These are phyloP conservation scores for Sphyrna mokarran DNA, from an alignment of 2,113 vertebrate species.

Conservation along the genomic window DNA sequence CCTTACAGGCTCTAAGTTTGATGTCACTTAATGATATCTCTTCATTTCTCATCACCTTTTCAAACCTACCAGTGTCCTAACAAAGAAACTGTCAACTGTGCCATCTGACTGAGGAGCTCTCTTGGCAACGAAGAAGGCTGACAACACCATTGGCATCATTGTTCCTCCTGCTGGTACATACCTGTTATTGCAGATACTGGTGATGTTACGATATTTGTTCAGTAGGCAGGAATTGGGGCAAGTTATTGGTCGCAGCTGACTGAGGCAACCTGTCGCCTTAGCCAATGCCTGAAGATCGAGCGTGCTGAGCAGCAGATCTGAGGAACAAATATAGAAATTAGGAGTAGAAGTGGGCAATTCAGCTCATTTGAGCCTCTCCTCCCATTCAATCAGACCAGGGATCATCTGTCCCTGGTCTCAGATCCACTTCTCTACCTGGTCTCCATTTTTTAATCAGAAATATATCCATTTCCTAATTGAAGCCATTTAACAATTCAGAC, in stretches of 20 bases:
- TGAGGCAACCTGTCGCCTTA: slow-evolving; percentile 56
- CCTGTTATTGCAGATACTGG: slow-evolving; percentile 68
- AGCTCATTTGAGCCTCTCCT: too few relatives aligned
- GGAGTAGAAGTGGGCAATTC: too few relatives aligned
- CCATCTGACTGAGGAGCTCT: neutral
- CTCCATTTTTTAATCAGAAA: too few relatives aligned
- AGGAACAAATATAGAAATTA: neutral
- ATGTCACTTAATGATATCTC: neutral
- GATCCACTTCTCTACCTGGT: too few relatives aligned
- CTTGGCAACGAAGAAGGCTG: neutral
- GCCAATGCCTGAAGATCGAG: slow-evolving; percentile 53
- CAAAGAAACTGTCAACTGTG: neutral
- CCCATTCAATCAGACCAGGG: too few relatives aligned
- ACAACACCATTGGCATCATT: neutral
- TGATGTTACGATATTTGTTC: slow-evolving; percentile 61
- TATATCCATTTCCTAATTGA: too few relatives aligned
- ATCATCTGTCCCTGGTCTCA: too few relatives aligned
- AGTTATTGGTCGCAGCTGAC: slow-evolving; percentile 48
- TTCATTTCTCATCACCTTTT: neutral
- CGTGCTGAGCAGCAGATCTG: slow-evolving; percentile 58
- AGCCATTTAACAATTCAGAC: too few relatives aligned
- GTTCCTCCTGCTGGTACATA: slow-evolving; percentile 35
- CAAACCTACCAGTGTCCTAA: neutral
- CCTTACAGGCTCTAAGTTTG: neutral
- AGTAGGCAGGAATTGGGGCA: slow-evolving; percentile 57